These are phyloP conservation scores for Numenius arquata DNA, from an alignment of 2,113 vertebrate genomes.

Conservation along the genomic window DNA sequence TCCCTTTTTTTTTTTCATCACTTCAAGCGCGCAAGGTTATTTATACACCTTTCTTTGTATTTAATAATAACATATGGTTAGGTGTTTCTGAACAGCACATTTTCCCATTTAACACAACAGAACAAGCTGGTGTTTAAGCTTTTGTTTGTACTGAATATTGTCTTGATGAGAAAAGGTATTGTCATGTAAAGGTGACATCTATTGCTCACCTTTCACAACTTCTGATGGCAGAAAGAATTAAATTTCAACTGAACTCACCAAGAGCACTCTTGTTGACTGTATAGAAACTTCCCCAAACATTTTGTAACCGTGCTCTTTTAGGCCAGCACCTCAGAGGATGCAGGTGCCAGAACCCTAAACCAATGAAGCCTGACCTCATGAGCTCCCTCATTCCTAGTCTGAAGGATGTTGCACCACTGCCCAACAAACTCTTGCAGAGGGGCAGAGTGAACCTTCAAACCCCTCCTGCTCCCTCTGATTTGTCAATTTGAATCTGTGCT, in stretches of 20 bases:
- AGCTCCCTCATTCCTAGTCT: not conserved
- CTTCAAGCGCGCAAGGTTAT: not conserved
- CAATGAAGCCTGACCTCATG: not conserved
- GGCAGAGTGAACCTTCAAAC: not conserved
- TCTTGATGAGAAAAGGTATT: not conserved
- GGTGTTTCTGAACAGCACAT: not conserved
- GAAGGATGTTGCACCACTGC: not conserved
- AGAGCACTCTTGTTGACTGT: not conserved
- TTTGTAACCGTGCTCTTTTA: not conserved
- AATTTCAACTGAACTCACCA: not conserved
- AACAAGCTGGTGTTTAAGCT: not conserved
- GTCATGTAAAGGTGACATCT: not conserved
- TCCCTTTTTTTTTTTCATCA: too few relatives aligned
- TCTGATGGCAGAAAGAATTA: not conserved
- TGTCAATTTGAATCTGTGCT: not conserved
- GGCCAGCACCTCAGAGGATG: accelerated
- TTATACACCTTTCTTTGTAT: not conserved
- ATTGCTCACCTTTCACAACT: not conserved
- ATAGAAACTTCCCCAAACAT: not conserved
- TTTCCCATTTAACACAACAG: not conserved
- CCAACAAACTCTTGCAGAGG: not conserved
- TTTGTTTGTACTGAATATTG: not conserved
- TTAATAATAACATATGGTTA: not conserved
- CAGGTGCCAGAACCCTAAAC: not conserved
- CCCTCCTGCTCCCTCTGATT: not conserved